Percentiles rank a stretch among this genome's conserved stretches.
Evolutionary conservation across 1,140 invertebrate genomes (phyloP).

Genomic region (Nasonia longicornis): DNA sequence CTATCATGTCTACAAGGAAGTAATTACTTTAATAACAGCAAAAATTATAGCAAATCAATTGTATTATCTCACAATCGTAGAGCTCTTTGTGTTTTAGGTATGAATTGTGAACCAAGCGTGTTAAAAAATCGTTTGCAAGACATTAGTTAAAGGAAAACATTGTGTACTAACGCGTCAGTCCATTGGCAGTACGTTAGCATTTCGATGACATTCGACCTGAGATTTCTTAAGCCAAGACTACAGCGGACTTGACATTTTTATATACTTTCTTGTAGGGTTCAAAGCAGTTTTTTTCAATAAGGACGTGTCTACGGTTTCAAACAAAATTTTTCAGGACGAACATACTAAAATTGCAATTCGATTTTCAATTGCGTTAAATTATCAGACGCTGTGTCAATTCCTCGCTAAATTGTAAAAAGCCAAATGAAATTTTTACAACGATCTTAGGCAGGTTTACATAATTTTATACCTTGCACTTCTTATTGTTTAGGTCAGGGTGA

Average conservation of each 20-base stretch:
- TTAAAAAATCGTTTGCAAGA: slow-evolving; percentile 33
- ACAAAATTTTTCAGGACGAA: slow-evolving; percentile 6
- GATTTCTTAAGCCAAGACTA: slow-evolving; percentile 17
- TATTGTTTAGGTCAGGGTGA: not conserved
- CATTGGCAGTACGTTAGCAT: slow-evolving; percentile 44
- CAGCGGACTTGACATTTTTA: not conserved
- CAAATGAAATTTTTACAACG: slow-evolving; percentile 1
- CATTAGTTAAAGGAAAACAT: slow-evolving; percentile 21
- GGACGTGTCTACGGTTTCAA: not conserved
- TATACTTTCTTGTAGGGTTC: slow-evolving; percentile 9
- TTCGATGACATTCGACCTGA: slow-evolving; percentile 40
- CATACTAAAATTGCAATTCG: slow-evolving; percentile 5
- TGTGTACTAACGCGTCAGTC: slow-evolving; percentile 33
- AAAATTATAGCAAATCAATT: not conserved
- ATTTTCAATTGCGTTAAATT: slow-evolving; percentile 6
- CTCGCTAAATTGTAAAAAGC: slow-evolving; percentile 5
- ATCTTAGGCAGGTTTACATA: not conserved
- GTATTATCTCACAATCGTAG: not conserved
- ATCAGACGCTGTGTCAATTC: slow-evolving; percentile 24
- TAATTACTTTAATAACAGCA: not conserved
- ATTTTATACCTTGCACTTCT: slow-evolving; percentile 10
- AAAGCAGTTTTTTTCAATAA: not conserved
- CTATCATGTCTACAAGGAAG: not conserved
- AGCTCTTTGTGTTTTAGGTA: not conserved
- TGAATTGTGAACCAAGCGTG: not conserved